These are phyloP conservation scores for Cecropterus lyciades DNA, from an alignment of 1,140 invertebrate genomes.

Conservation along the genomic window DNA sequence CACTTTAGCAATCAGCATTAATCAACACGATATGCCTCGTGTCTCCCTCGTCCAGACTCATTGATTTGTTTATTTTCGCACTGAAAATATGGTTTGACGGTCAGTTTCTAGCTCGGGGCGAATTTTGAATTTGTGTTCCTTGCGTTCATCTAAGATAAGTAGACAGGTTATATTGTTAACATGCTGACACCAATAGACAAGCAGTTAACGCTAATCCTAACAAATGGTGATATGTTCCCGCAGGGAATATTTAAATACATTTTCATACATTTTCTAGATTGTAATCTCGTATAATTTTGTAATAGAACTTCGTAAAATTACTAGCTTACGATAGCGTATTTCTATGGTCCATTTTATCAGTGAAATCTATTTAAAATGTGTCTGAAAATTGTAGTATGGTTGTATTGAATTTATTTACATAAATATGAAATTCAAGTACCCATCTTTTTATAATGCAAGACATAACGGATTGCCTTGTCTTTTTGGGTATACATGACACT, in stretches of 20 bases:
- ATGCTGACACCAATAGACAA: slow-evolving; percentile 55
- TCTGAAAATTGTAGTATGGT: too few species aligned
- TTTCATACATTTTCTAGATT: slow-evolving; percentile 1
- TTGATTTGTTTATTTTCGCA: slow-evolving; percentile 78
- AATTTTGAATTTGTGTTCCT: slow-evolving; percentile 55
- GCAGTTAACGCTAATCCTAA: slow-evolving; percentile 57
- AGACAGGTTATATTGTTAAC: slow-evolving; percentile 63
- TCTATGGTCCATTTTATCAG: too few species aligned
- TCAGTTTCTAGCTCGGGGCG: slow-evolving; percentile 49
- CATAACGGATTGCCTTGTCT: too few species aligned
- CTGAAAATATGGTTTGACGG: slow-evolving; percentile 74
- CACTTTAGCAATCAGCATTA: slow-evolving; percentile 82
- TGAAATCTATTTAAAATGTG: too few species aligned
- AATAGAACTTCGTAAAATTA: too few species aligned
- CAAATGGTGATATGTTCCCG: slow-evolving; percentile 47
- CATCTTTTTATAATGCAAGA: too few species aligned
- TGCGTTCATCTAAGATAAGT: slow-evolving; percentile 59
- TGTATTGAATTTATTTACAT: too few species aligned
- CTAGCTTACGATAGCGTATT: too few species aligned
- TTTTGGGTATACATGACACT: not conserved
- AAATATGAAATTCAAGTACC: too few species aligned
- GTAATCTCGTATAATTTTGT: not conserved
- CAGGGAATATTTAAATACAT: slow-evolving; percentile 7
- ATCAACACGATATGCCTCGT: slow-evolving; percentile 75
- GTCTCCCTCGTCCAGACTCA: slow-evolving; percentile 56